phyloP scores from a whole-genome alignment of 2,113 vertebrate species.

The Hystrix cristata region DNA sequence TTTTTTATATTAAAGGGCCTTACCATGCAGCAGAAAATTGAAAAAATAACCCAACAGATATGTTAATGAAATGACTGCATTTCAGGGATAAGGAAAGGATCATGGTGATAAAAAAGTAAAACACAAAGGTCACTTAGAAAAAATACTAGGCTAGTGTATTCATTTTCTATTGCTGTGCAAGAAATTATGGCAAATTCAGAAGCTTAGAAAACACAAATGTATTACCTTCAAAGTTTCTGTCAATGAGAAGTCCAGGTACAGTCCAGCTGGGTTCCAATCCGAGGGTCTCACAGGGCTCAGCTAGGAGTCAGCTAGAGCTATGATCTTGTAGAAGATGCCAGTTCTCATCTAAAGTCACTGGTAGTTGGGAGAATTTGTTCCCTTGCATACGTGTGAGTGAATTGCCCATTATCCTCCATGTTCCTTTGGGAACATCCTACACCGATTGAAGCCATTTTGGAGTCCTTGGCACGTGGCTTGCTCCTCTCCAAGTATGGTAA shows the following conservation, averaged over 20 bases:
- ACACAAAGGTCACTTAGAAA: neutral
- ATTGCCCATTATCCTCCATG: neutral
- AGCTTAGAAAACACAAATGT: neutral
- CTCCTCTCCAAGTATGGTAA: neutral
- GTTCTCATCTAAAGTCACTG: neutral
- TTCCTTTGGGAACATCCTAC: neutral
- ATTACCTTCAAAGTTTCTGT: neutral
- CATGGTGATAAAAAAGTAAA: neutral
- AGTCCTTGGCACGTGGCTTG: no score
- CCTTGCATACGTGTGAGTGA: neutral
- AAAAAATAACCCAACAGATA: neutral
- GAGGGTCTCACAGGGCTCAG: neutral
- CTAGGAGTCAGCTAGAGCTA: neutral
- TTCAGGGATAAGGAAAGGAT: neutral
- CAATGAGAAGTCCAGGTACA: neutral
- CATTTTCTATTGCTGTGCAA: neutral
- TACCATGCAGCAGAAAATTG: neutral
- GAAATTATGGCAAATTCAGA: neutral
- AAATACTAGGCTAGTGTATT: neutral
- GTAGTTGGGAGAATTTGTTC: neutral
- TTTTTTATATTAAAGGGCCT: neutral
- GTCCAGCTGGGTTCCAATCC: neutral
- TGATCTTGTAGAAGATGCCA: neutral
- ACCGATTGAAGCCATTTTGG: neutral
- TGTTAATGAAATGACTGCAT: neutral